These are phyloP conservation scores for Nyctalus aviator DNA, from an alignment of 2,797 vertebrate genomes.

Conservation along the genomic window DNA sequence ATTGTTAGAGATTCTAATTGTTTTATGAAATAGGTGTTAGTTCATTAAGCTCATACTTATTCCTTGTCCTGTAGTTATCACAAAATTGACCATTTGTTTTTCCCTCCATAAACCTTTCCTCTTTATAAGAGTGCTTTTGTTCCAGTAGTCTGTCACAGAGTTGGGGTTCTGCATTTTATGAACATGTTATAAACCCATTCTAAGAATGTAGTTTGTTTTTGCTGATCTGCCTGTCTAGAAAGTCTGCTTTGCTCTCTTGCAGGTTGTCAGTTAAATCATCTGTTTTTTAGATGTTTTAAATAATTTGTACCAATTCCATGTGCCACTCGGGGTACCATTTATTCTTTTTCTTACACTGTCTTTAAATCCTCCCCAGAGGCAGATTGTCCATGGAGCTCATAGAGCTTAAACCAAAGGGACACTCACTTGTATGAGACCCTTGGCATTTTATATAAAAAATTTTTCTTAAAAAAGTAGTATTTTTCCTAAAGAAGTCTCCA, in stretches of 20 bases:
- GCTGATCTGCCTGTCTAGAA: constrained; percentile 8
- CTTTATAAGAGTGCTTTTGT: constrained; percentile 27
- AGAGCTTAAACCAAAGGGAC: not conserved
- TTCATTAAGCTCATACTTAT: constrained; percentile 39
- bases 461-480: not conserved
- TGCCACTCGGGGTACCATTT: not conserved
- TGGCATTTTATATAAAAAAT: constrained; percentile 20
- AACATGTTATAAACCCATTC: not conserved
- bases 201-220: constrained; percentile 23
- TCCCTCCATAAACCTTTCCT: not conserved
- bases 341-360: not conserved
- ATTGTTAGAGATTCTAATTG: constrained; percentile 44
- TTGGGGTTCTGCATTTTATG: constrained; percentile 35
- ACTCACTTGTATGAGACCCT: not conserved
- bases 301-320: not conserved
- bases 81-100: constrained; percentile 43
- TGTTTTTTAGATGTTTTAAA: not conserved
- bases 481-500: constrained; percentile 15
- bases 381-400: not conserved
- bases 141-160: not conserved
- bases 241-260: not conserved
- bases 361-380: not conserved
- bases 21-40: constrained; percentile 45
- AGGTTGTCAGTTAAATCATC: constrained; percentile 24
- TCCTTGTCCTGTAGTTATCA: constrained; percentile 8